Conservation (phyloP, 2,888 invertebrate genomes). For the Globia sparganii region DNA sequence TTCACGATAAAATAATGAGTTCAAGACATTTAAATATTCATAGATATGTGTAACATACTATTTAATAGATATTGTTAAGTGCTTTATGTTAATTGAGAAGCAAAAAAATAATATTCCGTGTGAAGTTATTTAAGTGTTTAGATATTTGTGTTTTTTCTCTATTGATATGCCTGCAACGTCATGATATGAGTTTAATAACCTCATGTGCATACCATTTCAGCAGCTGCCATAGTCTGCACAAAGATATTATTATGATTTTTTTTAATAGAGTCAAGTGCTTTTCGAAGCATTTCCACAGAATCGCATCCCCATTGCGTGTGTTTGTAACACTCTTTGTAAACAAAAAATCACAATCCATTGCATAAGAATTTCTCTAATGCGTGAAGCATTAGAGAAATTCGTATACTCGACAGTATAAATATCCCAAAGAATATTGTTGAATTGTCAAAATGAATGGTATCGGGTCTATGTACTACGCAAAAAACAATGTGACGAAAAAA, state of each 20-base stretch:
- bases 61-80: constrained; percentile 27
- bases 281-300: neutral
- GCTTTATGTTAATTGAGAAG: constrained; percentile 12
- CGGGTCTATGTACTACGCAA: no score
- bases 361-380: no score
- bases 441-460: neutral
- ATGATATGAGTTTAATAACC: neutral
- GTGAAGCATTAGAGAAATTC: no score
- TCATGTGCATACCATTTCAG: neutral
- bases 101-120: neutral
- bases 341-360: neutral
- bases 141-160: neutral
- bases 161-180: neutral
- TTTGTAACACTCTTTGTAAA: no score
- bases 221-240: neutral
- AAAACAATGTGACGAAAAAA: neutral
- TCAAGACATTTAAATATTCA: constrained; percentile 30
- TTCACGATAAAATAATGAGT: neutral
- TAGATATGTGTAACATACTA: neutral
- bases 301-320: no score
- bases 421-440: neutral
- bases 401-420: neutral
- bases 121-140: neutral
- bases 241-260: neutral
- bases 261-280: neutral